Conservation (phyloP, 2,113 vertebrate genomes). For the Cercocebus atys region DNA sequence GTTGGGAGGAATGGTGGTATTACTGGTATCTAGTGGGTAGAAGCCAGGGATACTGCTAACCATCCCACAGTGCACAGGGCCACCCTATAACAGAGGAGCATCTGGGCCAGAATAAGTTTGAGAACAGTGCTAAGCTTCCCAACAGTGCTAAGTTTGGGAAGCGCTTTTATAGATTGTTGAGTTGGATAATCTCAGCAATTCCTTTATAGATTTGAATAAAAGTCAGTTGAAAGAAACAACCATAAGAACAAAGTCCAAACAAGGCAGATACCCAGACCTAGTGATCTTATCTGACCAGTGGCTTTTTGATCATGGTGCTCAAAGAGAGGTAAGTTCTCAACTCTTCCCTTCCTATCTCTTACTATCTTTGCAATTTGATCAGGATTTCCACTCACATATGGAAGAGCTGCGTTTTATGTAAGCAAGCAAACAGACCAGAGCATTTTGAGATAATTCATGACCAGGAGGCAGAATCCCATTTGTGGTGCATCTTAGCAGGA, state of each 20-base stretch:
- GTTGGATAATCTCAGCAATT: neutral
- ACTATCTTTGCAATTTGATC: neutral
- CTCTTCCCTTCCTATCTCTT: neutral
- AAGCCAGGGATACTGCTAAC: neutral
- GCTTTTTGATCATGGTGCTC: neutral
- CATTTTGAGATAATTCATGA: neutral
- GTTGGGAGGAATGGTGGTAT: rapidly evolving
- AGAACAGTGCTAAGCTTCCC: too few relatives aligned
- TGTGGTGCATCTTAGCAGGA: neutral
- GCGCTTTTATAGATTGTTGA: neutral
- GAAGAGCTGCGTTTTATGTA: neutral
- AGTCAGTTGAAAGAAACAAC: neutral
- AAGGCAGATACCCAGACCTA: neutral
- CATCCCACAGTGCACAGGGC: rapidly evolving
- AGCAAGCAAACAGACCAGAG: neutral
- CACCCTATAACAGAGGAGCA: neutral
- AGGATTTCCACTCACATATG: neutral
- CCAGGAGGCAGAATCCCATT: neutral
- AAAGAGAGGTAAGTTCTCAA: neutral
- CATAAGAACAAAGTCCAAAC: neutral
- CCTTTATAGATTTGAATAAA: neutral
- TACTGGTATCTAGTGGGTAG: neutral
- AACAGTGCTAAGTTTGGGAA: neutral
- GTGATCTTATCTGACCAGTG: neutral
- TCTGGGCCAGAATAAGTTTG: neutral